Base-by-base conservation (phyloP, 2,113 vertebrate species). In the Malurus cyaneus region DNA sequence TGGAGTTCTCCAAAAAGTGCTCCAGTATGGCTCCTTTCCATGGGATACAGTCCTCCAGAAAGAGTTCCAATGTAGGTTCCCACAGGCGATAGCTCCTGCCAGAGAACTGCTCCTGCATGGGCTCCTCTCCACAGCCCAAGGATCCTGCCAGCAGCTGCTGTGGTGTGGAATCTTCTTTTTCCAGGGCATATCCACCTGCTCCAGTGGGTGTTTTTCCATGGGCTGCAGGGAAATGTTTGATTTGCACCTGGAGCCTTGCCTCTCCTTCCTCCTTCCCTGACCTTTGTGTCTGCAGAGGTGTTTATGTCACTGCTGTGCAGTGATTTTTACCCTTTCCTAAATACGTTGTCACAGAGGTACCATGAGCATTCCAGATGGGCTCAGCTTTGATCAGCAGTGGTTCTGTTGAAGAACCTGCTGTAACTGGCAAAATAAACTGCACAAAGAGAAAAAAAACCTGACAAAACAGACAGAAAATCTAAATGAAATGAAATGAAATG, bases 151-250 rank as follows among this genome's bases (percentile, higher is more conserved):
- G 44, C 1, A 44, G 14, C 5, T 64, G 14, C 57, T 41, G 1
- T 1, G 1, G 6, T 0, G 0, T 13, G n/a, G 12, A 16, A 2
- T 69, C 24, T 62, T 67, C 53, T 82, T 12, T 54, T 42, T 61
- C 31, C 18, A 56, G 34, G 34, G 26, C 25, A 32, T 17, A 36
- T 36, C 41, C 42, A 20, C 31, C 34, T 78, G 16, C 16, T 76
- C 19, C 8, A 1, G 8, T 26, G 12, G 34, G 2, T 10, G 1
- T 10, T 62, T 36, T 62, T 77, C 26, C 19, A 5, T 3, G 23
- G 69, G 12, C 62, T 80, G 26, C 42, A 64, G 31, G 14, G 18
- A 47, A 72, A 62, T 21, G 5, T 14, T 62, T 69, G 15, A 53
- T 73, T 49, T 73, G 4, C 2, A 11, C 19, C 3, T 77, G 42